A percentile compares a stretch with the other conserved stretches of the same genome.
These are phyloP conservation scores for Trachurus trachurus DNA, from an alignment of 2,797 vertebrate genomes.

Conservation along the genomic window DNA sequence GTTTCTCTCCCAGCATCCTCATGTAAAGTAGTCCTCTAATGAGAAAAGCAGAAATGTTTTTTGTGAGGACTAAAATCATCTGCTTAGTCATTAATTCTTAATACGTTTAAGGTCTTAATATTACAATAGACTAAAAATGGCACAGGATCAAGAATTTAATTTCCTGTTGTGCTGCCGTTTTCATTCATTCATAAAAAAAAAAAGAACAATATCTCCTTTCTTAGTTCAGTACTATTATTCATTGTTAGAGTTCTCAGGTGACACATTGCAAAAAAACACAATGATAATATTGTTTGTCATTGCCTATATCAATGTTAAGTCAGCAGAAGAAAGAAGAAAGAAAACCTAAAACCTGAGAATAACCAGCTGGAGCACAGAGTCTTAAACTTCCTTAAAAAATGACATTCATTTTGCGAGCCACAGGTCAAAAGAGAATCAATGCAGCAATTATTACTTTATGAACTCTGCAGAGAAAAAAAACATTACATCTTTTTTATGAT, in stretches of 20 bases:
- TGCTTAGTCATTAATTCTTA: no score
- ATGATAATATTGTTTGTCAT: no score
- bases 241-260: not conserved
- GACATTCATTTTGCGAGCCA: no score
- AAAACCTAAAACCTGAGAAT: no score
- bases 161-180: not conserved
- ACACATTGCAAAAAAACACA: not conserved
- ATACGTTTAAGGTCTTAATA: not conserved
- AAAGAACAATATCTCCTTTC: not conserved
- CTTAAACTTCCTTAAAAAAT: no score
- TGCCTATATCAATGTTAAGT: no score
- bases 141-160: not conserved
- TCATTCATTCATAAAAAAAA: slow-evolving; percentile 8
- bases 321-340: no score
- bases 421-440: not conserved
- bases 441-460: not conserved
- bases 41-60: no score
- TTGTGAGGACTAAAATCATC: no score
- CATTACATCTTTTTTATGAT: not conserved
- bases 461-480: not conserved
- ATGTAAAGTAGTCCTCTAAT: no score
- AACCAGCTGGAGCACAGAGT: no score
- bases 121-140: slow-evolving; percentile 3
- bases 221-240: slow-evolving; percentile 7
- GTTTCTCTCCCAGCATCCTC: no score